These are phyloP conservation scores for Hydrochoerus hydrochaeris DNA, from an alignment of 2,113 vertebrate genomes.

Conservation along the genomic window DNA sequence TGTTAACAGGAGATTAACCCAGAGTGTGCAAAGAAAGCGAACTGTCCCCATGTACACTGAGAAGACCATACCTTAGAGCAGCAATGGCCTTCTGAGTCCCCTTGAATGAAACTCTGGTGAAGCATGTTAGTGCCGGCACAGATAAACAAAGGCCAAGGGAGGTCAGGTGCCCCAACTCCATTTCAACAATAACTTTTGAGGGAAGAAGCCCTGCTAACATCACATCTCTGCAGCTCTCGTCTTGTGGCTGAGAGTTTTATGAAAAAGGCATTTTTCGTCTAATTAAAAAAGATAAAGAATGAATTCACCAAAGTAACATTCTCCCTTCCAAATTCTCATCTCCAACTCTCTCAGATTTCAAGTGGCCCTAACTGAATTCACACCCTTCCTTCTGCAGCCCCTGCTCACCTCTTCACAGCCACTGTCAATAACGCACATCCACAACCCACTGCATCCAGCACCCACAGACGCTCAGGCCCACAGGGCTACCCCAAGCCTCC, in stretches of 20 bases:
- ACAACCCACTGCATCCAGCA: neutral
- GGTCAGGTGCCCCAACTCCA: neutral
- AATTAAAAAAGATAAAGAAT: neutral
- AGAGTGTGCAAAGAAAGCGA: neutral
- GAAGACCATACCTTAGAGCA: neutral
- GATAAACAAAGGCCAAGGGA: neutral
- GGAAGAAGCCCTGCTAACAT: neutral
- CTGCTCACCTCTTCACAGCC: neutral
- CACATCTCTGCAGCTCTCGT: neutral
- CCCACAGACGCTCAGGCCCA: neutral
- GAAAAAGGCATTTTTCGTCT: neutral
- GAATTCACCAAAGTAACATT: neutral
- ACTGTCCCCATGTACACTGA: neutral
- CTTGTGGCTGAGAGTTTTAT: neutral
- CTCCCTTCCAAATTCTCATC: neutral
- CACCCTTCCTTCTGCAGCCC: neutral
- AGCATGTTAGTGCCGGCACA: neutral
- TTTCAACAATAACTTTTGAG: neutral
- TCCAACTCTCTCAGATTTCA: neutral
- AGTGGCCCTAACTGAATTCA: neutral
- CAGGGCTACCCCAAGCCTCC: neutral
- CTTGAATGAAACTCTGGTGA: neutral
- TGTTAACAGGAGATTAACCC: neutral
- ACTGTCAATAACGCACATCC: rapidly evolving
- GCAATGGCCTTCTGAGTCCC: neutral